Percentiles rank a stretch among this genome's conserved stretches.
Conservation (phyloP, 1,140 invertebrate genomes). For the Thereuonema tuberculata region DNA sequence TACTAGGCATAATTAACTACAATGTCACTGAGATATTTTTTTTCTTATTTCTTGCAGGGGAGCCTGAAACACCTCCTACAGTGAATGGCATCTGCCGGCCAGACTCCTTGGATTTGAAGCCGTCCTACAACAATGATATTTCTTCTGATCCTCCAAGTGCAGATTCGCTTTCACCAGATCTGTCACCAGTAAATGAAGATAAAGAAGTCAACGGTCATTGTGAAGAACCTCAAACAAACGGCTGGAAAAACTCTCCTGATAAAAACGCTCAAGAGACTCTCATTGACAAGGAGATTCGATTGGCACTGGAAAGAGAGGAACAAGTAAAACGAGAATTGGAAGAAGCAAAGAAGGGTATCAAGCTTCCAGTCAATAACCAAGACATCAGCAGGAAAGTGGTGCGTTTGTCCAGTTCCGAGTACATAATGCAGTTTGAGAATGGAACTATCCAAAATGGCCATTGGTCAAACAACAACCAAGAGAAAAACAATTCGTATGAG, state of each 20-base stretch:
- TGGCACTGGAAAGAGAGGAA: slow-evolving; percentile 39
- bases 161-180: too few species aligned
- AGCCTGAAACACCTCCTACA: too few species aligned
- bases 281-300: slow-evolving; percentile 41
- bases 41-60: too few species aligned
- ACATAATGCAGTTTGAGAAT: neutral
- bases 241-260: neutral
- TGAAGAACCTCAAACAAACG: neutral
- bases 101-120: too few species aligned
- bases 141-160: too few species aligned
- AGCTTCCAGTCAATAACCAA: neutral
- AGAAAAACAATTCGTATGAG: slow-evolving; percentile 17
- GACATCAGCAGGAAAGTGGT: neutral
- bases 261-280: slow-evolving; percentile 34
- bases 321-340: slow-evolving; percentile 31
- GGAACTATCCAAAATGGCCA: neutral
- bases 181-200: too few species aligned
- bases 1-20: too few species aligned
- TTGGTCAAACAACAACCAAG: neutral
- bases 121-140: too few species aligned
- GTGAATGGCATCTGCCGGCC: too few species aligned
- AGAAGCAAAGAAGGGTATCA: neutral
- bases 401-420: neutral
- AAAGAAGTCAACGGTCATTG: too few species aligned
- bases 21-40: too few species aligned